phyloP scores from a whole-genome alignment of 2,113 vertebrate genomes.

The Cinclus cinclus region DNA sequence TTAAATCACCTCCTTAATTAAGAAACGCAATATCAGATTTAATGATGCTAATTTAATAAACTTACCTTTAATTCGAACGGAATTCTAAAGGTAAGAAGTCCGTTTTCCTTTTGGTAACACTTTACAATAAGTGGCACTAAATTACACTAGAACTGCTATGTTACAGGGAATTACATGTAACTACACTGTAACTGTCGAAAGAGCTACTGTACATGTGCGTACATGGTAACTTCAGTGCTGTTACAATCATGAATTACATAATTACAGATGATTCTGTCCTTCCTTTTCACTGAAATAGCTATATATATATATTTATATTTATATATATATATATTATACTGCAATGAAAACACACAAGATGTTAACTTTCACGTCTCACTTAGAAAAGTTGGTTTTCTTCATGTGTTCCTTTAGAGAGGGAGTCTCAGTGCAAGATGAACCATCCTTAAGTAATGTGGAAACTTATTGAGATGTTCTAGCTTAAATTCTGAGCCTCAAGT shows the following conservation, averaged over 20 bases:
- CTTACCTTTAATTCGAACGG: slow-evolving; percentile 63
- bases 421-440: slow-evolving; percentile 70
- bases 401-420: slow-evolving; percentile 54
- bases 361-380: slow-evolving; percentile 70
- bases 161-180: slow-evolving; percentile 84
- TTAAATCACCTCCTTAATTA: slow-evolving; percentile 65
- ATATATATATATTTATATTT: slow-evolving; percentile 23
- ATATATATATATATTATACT: slow-evolving; percentile 65
- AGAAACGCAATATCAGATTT: slow-evolving; percentile 56
- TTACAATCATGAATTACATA: slow-evolving; percentile 80
- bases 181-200: slow-evolving; percentile 72
- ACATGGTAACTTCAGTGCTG: slow-evolving; percentile 75
- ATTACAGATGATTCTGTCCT: slow-evolving; percentile 78
- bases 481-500: slow-evolving; percentile 65
- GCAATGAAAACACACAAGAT: slow-evolving; percentile 77
- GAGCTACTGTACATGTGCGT: slow-evolving; percentile 77
- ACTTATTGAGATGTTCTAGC: slow-evolving; percentile 58
- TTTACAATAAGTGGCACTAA: slow-evolving; percentile 86
- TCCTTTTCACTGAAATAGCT: slow-evolving; percentile 70
- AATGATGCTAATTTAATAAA: slow-evolving; percentile 52
- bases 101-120: slow-evolving; percentile 78
- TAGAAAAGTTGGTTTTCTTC: slow-evolving; percentile 69
- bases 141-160: slow-evolving; percentile 82
- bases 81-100: slow-evolving; percentile 69
- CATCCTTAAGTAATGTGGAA: slow-evolving; percentile 58